Evolutionary conservation across 2,113 vertebrate genomes (phyloP), one percentile per base, ranked within the genome.

Genomic region (Lutjanus erythropterus): DNA sequence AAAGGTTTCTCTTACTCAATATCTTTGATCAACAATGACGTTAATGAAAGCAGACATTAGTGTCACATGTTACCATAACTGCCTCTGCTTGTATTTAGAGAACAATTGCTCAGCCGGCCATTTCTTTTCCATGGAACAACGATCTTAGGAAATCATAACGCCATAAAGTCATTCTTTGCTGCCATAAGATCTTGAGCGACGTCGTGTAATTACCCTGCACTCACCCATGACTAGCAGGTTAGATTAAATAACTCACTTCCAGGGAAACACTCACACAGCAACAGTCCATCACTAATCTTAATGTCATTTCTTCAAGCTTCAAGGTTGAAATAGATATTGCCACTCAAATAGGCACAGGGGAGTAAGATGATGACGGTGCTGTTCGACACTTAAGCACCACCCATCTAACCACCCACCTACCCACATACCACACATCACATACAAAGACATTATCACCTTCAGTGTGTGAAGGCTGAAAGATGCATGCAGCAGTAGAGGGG

Each of bases 121-220:
- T 85, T 74, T 74, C 29, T 5, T 52, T 53, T 59, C 42, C 25
- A 56, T 42, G 44, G 59, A 69, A 39, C 12, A 31, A 33, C 69
- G 62, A n/a, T 76, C 39, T 52, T 66, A 16, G 33, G 50, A 71
- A 71, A 78, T 74, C 58, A 78, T 46, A 33, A 49, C 4, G 7
- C 31, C 15, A 39, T 84, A 41, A 75, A 72, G 55, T 29, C 56
- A 56, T 69, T 33, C 23, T 65, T 75, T 49, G 50, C 62, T 9
- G 75, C 41, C 47, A 29, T 42, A 77, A 69, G 39, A 18, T 70
- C 75, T 52, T 85, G 78, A 92, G 64, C 49, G 49, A 88, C 87
- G 60, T 56, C 0, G 64, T 66, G 46, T 78, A 64, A 90, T 90
- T 58, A 53, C 65, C 23, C 65, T 58, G 61, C 71, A 10, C 75